Evolutionary conservation across 2,113 vertebrate genomes (phyloP).

Genomic region (Psophia crepitans): DNA sequence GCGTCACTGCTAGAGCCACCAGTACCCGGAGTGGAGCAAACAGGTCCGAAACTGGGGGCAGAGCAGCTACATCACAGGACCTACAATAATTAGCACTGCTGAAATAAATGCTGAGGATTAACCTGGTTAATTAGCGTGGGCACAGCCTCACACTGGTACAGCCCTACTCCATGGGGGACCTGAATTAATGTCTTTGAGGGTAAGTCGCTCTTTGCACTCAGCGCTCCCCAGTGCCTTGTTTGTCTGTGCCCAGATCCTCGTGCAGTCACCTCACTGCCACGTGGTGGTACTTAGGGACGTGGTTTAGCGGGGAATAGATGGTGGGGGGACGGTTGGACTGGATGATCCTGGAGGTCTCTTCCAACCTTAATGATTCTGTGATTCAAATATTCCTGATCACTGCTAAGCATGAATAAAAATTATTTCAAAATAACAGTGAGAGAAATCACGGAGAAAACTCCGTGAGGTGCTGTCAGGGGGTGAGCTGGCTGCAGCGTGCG

Average conservation of each 20-base stretch:
- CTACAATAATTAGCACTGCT: neutral
- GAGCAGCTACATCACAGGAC: neutral
- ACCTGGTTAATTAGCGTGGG: neutral
- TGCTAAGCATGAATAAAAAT: neutral
- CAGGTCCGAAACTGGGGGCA: neutral
- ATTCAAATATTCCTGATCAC: accelerated
- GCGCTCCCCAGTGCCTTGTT: neutral
- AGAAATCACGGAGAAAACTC: accelerated
- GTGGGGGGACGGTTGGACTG: no score
- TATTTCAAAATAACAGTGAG: neutral
- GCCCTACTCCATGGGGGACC: accelerated
- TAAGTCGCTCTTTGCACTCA: accelerated
- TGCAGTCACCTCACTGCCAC: neutral
- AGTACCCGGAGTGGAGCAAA: accelerated
- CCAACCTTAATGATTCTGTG: no score
- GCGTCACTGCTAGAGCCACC: accelerated
- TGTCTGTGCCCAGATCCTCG: neutral
- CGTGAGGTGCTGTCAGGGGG: accelerated
- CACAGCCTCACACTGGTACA: neutral
- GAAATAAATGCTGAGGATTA: neutral
- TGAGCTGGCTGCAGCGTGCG: neutral
- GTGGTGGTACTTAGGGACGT: no score
- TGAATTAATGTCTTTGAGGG: accelerated
- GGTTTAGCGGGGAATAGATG: no score
- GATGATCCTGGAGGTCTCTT: no score